Percentiles rank a stretch among this genome's conserved stretches.
Evolutionary conservation across 1,140 invertebrate genomes (phyloP).

Genomic region (Radopholus similis): DNA sequence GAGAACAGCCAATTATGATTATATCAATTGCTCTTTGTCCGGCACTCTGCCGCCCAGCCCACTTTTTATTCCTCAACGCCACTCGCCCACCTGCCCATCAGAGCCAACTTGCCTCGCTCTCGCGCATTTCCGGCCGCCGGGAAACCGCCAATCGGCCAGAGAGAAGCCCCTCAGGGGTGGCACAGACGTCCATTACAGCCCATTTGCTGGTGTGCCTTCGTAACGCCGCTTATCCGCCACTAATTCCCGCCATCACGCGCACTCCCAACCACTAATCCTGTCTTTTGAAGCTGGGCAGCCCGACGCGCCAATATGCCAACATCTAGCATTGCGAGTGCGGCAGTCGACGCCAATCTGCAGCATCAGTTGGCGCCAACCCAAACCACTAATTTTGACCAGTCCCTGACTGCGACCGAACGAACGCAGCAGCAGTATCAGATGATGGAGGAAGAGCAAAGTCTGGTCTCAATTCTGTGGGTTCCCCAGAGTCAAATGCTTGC

Average conservation of each 20-base stretch:
- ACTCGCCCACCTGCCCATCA: background rate
- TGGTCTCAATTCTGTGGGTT: slow-evolving; percentile 16
- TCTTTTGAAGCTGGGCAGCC: too few species aligned
- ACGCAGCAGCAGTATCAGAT: background rate
- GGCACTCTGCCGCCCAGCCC: background rate
- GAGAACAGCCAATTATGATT: too few species aligned
- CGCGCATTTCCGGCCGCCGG: too few species aligned
- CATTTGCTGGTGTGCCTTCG: too few species aligned
- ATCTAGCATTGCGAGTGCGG: background rate
- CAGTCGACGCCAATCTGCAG: background rate
- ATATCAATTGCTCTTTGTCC: background rate
- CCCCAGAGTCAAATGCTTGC: background rate
- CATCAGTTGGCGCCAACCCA: background rate
- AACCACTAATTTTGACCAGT: too few species aligned
- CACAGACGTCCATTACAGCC: too few species aligned
- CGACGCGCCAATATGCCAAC: background rate
- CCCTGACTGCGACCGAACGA: background rate
- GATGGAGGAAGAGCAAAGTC: slow-evolving; percentile 9
- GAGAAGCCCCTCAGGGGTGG: too few species aligned
- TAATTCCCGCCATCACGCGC: too few species aligned
- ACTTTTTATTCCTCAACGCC: background rate
- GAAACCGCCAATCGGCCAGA: too few species aligned
- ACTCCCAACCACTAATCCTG: too few species aligned
- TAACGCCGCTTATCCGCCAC: too few species aligned
- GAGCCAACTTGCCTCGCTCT: too few species aligned